Evolutionary conservation across 2,797 vertebrate species (phyloP), one percentile per base, ranked within the genome.

Genomic region (Liasis olivaceus): DNA sequence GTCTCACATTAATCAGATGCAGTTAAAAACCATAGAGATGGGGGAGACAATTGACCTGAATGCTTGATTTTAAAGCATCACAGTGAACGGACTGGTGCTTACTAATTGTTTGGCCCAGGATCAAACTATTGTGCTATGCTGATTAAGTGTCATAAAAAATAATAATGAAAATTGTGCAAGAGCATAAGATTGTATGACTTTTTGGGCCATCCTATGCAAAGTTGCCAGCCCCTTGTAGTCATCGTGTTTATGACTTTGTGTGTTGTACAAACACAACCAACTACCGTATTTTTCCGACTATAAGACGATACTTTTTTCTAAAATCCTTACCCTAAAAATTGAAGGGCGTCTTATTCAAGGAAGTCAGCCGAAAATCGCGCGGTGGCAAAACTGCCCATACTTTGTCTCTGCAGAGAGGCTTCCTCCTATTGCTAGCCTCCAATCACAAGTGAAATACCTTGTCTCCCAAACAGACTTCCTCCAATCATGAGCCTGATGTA

Each of bases 11-110:
- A 54, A 64, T 87, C 59, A 87, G 60, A 9, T 87, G 58, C 24
- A n/a, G 2, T 77, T 89, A 0, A 5, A 3, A 91, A n/a, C 51
- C 42, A 22, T 26, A 42, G 1, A 0, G 59, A 91, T 58, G 54
- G 85, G 62, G 92, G 60, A 5, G 24, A 8, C 0, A 1, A 64
- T 28, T 9, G 72, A 87, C 91, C 87, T 8, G 66, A 17, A 84
- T 31, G 15, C 14, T 85, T 20, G 15, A 20, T 31, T 62, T 64
- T 17, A 42, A 3, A 91, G 54, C 42, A 85, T 28, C 8, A 2
- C 22, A 64, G 15, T 36, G 42, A 88, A 95, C 59, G 2, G 0
- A 47, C 26, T 42, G 72, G 20, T 11, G 36, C 72, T 47, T 24
- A 42, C 36, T 77, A 20, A 77, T 77, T 22, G 72, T 77, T 77